Percentiles rank a stretch among this genome's conserved stretches.
Conservation (phyloP, 35 echinoderm and acorn worm genomes). For the Acanthaster planci region DNA sequence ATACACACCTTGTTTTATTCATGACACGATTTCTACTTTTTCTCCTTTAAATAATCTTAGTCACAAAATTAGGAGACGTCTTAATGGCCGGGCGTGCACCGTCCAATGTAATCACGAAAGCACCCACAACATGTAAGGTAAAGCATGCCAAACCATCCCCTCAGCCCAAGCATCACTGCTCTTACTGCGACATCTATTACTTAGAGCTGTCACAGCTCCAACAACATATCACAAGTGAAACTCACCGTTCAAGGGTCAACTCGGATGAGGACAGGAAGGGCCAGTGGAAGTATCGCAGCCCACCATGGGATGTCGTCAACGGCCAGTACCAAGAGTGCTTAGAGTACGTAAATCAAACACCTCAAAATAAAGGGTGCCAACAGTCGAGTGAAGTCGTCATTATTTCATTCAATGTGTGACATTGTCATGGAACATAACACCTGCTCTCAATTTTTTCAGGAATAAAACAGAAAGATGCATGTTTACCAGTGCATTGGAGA, state of each 20-base stretch:
- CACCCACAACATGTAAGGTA: background rate
- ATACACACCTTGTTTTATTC: background rate
- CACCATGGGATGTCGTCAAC: slow-evolving; percentile 66
- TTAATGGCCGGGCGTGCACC: background rate
- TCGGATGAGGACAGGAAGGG: slow-evolving; percentile 63
- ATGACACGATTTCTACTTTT: background rate
- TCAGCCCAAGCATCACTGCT: slow-evolving; percentile 18
- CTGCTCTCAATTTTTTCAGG: background rate
- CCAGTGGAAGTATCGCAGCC: slow-evolving; percentile 62
- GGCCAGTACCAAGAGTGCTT: slow-evolving; percentile 55
- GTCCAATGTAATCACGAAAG: background rate
- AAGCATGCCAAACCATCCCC: background rate
- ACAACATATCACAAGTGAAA: slow-evolving; percentile 36
- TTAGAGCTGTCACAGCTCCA: slow-evolving; percentile 45
- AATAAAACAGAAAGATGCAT: slow-evolving; percentile 34
- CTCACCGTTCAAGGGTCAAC: slow-evolving; percentile 45
- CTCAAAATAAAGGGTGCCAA: background rate
- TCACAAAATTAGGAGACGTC: background rate
- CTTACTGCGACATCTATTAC: slow-evolving; percentile 57
- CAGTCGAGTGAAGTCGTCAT: background rate
- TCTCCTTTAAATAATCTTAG: background rate
- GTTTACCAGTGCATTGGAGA: slow-evolving; percentile 53
- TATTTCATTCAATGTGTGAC: background rate
- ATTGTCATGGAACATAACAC: background rate
- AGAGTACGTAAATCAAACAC: slow-evolving; percentile 32